Percentiles rank a stretch among this genome's conserved stretches.
These are phyloP conservation scores for Phrixothrix hirtus DNA, from an alignment of 2,888 invertebrate genomes.

Conservation along the genomic window DNA sequence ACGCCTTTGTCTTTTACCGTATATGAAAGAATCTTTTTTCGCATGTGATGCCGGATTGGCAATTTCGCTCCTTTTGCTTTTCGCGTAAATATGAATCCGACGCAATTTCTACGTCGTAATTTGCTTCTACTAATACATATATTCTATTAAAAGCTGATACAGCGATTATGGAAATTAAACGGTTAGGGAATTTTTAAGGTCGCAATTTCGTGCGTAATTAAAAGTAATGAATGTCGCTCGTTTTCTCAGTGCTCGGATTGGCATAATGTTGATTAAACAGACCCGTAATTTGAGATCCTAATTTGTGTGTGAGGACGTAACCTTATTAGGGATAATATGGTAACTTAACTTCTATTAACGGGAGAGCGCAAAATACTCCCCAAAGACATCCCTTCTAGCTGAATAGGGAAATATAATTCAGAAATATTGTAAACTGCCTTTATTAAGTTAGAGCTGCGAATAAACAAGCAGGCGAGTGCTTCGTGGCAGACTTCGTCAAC, in stretches of 20 bases:
- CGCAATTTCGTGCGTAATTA: too few species aligned
- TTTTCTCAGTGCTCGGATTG: conserved; percentile 15
- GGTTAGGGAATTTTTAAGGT: too few species aligned
- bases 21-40: too few species aligned
- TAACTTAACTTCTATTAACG: conserved; percentile 31
- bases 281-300: conserved; percentile 28
- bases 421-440: conserved; percentile 30
- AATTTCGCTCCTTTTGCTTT: too few species aligned
- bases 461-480: conserved; percentile 26
- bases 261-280: conserved; percentile 29
- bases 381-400: conserved; percentile 20
- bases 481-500: conserved; percentile 21
- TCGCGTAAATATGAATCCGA: too few species aligned
- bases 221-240: conserved; percentile 9
- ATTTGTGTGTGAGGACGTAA: conserved; percentile 31
- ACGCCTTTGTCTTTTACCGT: neutral
- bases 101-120: too few species aligned
- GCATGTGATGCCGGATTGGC: too few species aligned
- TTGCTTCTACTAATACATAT: too few species aligned
- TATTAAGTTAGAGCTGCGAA: conserved; percentile 29
- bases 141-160: too few species aligned
- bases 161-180: too few species aligned
- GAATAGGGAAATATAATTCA: conserved; percentile 27
- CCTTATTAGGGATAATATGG: conserved; percentile 30
- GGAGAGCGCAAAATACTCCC: conserved; percentile 27